Conservation (phyloP, 2,113 vertebrate species). For the Ctenodactylus gundi region DNA sequence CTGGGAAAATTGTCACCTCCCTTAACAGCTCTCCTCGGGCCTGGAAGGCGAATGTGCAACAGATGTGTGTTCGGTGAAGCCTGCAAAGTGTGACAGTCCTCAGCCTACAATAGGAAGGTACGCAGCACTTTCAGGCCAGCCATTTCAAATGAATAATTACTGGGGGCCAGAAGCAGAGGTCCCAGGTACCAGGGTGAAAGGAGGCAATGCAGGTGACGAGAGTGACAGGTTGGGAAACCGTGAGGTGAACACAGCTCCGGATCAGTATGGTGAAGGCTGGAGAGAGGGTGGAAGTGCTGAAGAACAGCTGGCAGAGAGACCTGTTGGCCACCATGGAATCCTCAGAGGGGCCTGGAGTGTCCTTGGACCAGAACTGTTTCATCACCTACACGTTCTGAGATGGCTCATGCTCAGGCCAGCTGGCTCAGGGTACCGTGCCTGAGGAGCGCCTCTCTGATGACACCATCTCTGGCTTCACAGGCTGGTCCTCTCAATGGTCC, state of each 20-base stretch:
- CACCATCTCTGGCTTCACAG: conserved; percentile 93
- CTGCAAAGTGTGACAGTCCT: neutral
- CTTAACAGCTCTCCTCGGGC: neutral
- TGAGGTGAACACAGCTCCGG: neutral
- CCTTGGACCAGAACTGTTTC: conserved; percentile 97
- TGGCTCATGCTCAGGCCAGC: conserved; percentile 94
- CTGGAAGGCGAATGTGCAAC: neutral
- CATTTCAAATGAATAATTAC: no score
- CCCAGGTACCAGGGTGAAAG: conserved; percentile 78
- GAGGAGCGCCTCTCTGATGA: conserved; percentile 98
- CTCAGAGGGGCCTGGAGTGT: conserved; percentile 90
- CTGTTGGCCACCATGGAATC: conserved; percentile 90
- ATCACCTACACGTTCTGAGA: conserved; percentile 98
- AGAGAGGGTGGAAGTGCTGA: neutral
- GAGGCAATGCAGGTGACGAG: conserved; percentile 77
- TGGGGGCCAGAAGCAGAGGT: conserved; percentile 49
- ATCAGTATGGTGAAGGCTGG: neutral
- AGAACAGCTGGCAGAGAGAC: conserved; percentile 78
- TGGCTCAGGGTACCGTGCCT: conserved; percentile 95
- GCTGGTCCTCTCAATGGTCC: conserved; percentile 96
- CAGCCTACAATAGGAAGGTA: neutral
- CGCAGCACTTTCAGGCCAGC: neutral
- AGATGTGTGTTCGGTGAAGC: neutral
- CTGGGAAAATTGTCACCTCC: neutral
- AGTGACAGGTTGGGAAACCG: neutral